These are phyloP conservation scores for Cyanocitta stelleri DNA, from an alignment of 2,113 vertebrate genomes.

Conservation along the genomic window DNA sequence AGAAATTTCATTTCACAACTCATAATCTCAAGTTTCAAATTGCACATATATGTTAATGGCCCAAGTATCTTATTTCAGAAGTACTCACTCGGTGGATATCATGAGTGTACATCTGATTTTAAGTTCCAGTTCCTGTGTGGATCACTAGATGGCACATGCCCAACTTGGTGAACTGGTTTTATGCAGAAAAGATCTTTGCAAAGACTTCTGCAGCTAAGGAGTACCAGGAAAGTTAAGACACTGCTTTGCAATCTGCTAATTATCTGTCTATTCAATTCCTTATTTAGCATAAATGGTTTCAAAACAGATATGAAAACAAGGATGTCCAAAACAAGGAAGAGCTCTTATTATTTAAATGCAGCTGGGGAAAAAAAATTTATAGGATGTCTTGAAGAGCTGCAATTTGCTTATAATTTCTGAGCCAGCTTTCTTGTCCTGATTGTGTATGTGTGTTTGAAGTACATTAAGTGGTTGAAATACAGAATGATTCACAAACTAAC, in stretches of 20 bases:
- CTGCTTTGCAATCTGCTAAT: background rate
- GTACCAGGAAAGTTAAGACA: background rate
- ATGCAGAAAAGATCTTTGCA: background rate
- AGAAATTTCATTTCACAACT: background rate
- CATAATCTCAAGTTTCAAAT: too few relatives aligned
- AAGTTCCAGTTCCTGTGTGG: background rate
- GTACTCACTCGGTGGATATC: too few relatives aligned
- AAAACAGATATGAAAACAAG: background rate
- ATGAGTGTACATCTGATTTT: too few relatives aligned
- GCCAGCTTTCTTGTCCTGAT: slow-evolving; percentile 3
- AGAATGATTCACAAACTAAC: slow-evolving; percentile 37
- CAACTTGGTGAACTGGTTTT: background rate
- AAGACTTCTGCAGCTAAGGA: background rate
- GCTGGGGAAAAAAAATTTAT: background rate
- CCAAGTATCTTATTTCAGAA: background rate
- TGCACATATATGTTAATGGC: background rate
- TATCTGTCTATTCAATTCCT: background rate
- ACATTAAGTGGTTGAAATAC: slow-evolving; percentile 23
- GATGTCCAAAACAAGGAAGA: background rate
- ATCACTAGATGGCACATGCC: background rate
- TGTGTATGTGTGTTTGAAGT: slow-evolving; percentile 8
- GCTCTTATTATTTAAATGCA: background rate
- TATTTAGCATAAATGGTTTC: slow-evolving; percentile 4
- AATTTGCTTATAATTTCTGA: slow-evolving; percentile 38
- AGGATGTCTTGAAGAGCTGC: background rate